These are phyloP conservation scores for Hydrotaea diabolus DNA, from an alignment of 2,888 invertebrate genomes.

Conservation along the genomic window DNA sequence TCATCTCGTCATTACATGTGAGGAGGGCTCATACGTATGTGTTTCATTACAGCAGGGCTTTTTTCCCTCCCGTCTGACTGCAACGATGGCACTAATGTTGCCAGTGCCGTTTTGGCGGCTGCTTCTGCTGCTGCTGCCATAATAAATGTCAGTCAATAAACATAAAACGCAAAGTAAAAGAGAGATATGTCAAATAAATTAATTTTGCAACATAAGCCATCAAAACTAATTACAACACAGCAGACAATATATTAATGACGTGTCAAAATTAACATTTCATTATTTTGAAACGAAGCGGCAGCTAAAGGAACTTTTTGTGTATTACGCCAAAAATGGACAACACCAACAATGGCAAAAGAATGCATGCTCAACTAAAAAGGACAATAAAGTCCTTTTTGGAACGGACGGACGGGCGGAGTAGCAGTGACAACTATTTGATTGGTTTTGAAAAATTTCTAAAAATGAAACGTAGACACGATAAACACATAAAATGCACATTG, in stretches of 20 bases:
- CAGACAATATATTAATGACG: slow-evolving; percentile 78
- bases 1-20: slow-evolving; percentile 17
- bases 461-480: background rate
- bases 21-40: background rate
- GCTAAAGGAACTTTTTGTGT: slow-evolving; percentile 19
- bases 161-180: slow-evolving; percentile 65
- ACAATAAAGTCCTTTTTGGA: slow-evolving; percentile 23
- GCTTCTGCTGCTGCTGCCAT: slow-evolving; percentile 54
- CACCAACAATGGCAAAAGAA: slow-evolving; percentile 39
- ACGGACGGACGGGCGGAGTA: background rate
- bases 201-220: slow-evolving; percentile 79
- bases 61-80: slow-evolving; percentile 18
- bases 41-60: background rate
- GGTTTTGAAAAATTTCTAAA: background rate
- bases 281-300: slow-evolving; percentile 68
- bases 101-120: background rate
- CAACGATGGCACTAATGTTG: slow-evolving; percentile 47
- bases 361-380: slow-evolving; percentile 25
- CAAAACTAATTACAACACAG: slow-evolving; percentile 79
- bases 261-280: slow-evolving; percentile 80
- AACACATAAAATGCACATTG: background rate
- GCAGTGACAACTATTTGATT: background rate
- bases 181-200: slow-evolving; percentile 78
- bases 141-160: slow-evolving; percentile 68
- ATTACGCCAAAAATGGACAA: slow-evolving; percentile 6